phyloP scores from a whole-genome alignment of 1,140 invertebrate genomes.

The Cherax destructor region DNA sequence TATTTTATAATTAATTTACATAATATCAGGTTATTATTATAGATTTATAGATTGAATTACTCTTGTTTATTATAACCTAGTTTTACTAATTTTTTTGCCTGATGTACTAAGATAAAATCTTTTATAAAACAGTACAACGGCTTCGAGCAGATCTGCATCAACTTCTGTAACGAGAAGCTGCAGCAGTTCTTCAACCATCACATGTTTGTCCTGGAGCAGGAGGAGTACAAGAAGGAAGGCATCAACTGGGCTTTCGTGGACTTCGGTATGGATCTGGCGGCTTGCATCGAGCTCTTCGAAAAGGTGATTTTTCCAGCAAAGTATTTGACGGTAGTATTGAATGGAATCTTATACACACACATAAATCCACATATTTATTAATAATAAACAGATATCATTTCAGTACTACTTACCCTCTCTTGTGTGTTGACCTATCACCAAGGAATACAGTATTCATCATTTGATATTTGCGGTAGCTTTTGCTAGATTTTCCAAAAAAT shows the following conservation, averaged over 20 bases:
- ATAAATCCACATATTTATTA: too few species aligned
- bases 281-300: slow-evolving; percentile 45
- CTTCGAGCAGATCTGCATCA: slow-evolving; percentile 31
- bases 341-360: too few species aligned
- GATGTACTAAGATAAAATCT: neutral
- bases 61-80: neutral
- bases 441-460: too few species aligned
- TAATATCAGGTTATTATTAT: neutral
- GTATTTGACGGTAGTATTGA: too few species aligned
- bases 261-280: slow-evolving; percentile 44
- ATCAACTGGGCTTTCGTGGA: slow-evolving; percentile 37
- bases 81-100: neutral
- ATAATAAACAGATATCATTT: too few species aligned
- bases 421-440: too few species aligned
- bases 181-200: slow-evolving; percentile 32
- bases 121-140: slow-evolving; percentile 1
- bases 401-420: too few species aligned
- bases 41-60: neutral
- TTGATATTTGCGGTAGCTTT: neutral
- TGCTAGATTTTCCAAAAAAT: neutral
- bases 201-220: slow-evolving; percentile 48
- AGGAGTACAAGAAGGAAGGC: slow-evolving; percentile 39
- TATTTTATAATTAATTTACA: too few species aligned
- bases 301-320: neutral
- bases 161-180: slow-evolving; percentile 32